Evolutionary conservation across 2,888 invertebrate species (phyloP).

Genomic region (Melieria omissa): DNA sequence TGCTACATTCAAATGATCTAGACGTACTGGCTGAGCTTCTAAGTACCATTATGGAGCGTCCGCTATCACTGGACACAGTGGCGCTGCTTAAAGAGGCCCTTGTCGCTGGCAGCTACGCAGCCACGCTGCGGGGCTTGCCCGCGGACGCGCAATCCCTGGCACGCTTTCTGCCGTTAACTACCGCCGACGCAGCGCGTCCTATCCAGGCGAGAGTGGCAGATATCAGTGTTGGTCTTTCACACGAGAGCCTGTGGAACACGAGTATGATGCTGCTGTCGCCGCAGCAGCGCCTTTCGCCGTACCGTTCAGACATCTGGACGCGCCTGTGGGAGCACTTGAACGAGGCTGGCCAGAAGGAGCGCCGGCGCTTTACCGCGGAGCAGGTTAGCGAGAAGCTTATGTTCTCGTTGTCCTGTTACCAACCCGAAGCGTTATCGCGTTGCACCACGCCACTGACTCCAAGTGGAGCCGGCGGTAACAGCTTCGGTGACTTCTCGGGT

Average conservation of each 20-base stretch:
- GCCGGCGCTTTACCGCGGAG: constrained; percentile 74
- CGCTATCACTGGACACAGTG: constrained; percentile 71
- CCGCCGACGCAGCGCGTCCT: constrained; percentile 64
- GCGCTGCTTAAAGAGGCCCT: constrained; percentile 82
- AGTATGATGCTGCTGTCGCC: constrained; percentile 86
- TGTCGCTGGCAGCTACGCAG: constrained; percentile 78
- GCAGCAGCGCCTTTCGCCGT: constrained; percentile 84
- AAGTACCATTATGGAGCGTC: constrained; percentile 72
- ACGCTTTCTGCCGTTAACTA: constrained; percentile 78
- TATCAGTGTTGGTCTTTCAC: constrained; percentile 74
- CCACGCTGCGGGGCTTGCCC: constrained; percentile 78
- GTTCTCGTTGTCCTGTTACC: constrained; percentile 85
- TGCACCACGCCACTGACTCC: constrained; percentile 88
- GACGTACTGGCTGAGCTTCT: constrained; percentile 80
- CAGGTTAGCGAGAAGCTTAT: constrained; percentile 82
- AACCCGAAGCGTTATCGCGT: constrained; percentile 85
- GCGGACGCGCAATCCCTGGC: constrained; percentile 77
- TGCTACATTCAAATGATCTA: constrained; percentile 80
- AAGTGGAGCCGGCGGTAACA: constrained; percentile 69
- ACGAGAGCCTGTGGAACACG: constrained; percentile 83
- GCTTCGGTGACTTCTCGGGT: constrained; percentile 63
- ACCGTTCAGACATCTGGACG: constrained; percentile 85
- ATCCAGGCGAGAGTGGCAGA: constrained; percentile 66
- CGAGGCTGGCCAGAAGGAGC: constrained; percentile 71
- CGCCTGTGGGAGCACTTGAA: constrained; percentile 80